Conservation (phyloP, 2,888 invertebrate genomes). For the Leptopilina syphax region DNA sequence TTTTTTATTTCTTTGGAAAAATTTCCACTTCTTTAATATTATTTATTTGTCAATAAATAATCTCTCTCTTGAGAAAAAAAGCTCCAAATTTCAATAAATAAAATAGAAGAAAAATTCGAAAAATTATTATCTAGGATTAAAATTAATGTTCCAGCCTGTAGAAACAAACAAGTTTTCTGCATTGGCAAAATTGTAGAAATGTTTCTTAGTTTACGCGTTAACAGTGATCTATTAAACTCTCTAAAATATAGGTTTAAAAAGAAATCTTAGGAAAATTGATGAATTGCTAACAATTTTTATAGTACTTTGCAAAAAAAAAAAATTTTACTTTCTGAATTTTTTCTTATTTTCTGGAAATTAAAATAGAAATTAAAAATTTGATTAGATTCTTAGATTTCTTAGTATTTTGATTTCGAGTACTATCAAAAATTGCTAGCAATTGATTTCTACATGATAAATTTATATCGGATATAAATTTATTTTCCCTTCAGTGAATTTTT, state of each 20-base stretch:
- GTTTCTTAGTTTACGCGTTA: conserved; percentile 27
- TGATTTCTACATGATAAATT: conserved; percentile 1
- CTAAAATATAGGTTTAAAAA: conserved; percentile 23
- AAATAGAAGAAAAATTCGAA: conserved; percentile 3
- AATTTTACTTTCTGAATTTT: too few species aligned
- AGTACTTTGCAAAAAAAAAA: neutral
- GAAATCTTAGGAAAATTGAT: neutral
- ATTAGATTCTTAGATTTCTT: too few species aligned
- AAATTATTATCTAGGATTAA: conserved; percentile 27
- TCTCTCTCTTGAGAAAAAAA: neutral
- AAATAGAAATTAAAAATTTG: too few species aligned
- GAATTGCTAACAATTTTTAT: neutral
- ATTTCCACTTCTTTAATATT: neutral
- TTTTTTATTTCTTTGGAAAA: neutral
- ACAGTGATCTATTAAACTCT: conserved; percentile 35
- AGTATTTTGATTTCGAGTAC: neutral
- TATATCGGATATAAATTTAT: conserved; percentile 1
- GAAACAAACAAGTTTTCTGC: neutral
- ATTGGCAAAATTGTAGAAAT: conserved; percentile 23
- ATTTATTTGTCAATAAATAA: conserved; percentile 6
- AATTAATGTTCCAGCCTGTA: conserved; percentile 31
- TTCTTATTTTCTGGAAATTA: too few species aligned
- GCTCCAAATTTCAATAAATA: neutral
- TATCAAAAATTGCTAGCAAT: neutral
- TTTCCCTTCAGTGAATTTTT: conserved; percentile 13